Percentiles rank a stretch among this genome's conserved stretches.
Conservation (phyloP, 1,140 invertebrate genomes). For the Eueides isabella region DNA sequence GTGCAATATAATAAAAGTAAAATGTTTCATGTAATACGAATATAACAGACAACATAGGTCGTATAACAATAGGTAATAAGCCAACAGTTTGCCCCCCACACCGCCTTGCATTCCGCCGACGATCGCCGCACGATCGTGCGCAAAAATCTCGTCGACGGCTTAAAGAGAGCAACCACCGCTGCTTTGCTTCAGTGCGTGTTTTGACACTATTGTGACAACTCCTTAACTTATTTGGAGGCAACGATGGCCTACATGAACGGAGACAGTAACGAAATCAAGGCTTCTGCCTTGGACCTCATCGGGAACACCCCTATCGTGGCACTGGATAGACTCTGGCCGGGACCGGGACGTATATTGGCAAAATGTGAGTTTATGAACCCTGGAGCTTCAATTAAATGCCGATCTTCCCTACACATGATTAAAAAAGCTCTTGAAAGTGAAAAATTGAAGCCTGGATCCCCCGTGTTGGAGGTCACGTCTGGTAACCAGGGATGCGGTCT, state of each 20-base stretch:
- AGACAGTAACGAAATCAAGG: slow-evolving; percentile 58
- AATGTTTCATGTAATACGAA: background rate
- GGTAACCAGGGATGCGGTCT: slow-evolving; percentile 74
- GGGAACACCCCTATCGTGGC: slow-evolving; percentile 73
- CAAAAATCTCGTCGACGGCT: slow-evolving; percentile 14
- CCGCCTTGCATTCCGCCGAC: background rate
- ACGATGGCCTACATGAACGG: slow-evolving; percentile 41
- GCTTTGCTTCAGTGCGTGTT: slow-evolving; percentile 25
- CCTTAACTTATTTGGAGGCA: background rate
- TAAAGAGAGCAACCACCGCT: slow-evolving; percentile 15
- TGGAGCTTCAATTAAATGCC: slow-evolving; percentile 68
- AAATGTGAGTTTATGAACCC: slow-evolving; percentile 55
- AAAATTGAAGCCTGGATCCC: slow-evolving; percentile 58
- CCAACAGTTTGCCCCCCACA: background rate
- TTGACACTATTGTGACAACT: slow-evolving; percentile 19
- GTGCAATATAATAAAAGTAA: background rate
- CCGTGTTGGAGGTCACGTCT: slow-evolving; percentile 70
- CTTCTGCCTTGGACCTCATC: slow-evolving; percentile 69
- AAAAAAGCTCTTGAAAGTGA: slow-evolving; percentile 55
- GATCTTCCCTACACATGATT: slow-evolving; percentile 69
- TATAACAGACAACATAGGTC: background rate
- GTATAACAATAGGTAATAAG: slow-evolving; percentile 3
- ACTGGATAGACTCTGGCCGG: slow-evolving; percentile 62
- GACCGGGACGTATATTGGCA: slow-evolving; percentile 66
- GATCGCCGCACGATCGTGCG: background rate